Evolutionary conservation across 2,797 vertebrate genomes (phyloP), one percentile per base, ranked within the genome.

Genomic region (Argya squamiceps): DNA sequence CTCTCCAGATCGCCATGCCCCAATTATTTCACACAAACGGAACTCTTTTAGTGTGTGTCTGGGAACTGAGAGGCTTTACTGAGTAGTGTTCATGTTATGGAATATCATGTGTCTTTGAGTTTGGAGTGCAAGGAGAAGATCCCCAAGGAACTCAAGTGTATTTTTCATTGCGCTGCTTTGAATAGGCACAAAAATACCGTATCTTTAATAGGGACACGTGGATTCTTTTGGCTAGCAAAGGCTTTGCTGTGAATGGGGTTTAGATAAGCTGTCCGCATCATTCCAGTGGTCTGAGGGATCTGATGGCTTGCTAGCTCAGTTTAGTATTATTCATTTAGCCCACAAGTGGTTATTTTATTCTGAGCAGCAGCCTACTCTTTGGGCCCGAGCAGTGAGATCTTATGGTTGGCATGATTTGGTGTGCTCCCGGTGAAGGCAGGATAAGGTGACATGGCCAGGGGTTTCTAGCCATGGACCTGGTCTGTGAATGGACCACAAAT

Each of bases 181-280:
- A 44, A 39, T n/a, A 68, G 50, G 34, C 39, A 71, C 21, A 22
- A 44, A 56, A 71, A 32, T n/a, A 73, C 17, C 6, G 0, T 19
- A 32, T 15, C 10, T 39, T 5, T 47, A 3, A 26, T 9, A 58
- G 34, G 4, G 24, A 21, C 7, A 20, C 0, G 0, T 9, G 12
- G 88, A 70, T 73, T 67, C 15, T 65, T 79, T 36, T 43, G 34
- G 11, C 23, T 68, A 44, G 53, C 22, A 79, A 84, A 56, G 18
- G 10, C 30, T 44, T 83, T 80, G 12, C 46, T 77, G 36, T 73
- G 24, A 62, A 18, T 12, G 21, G 37, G 27, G 6, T 53, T 60
- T 82, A 43, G 49, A 27, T 68, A 32, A 68, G 10, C 29, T 58
- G 37, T 24, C 19, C 14, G 44, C 18, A 15, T 32, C 0, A 1